Percentiles rank a stretch among this genome's conserved stretches.
phyloP scores from a whole-genome alignment of 2,888 invertebrate species.

The Synergus itoensis region DNA sequence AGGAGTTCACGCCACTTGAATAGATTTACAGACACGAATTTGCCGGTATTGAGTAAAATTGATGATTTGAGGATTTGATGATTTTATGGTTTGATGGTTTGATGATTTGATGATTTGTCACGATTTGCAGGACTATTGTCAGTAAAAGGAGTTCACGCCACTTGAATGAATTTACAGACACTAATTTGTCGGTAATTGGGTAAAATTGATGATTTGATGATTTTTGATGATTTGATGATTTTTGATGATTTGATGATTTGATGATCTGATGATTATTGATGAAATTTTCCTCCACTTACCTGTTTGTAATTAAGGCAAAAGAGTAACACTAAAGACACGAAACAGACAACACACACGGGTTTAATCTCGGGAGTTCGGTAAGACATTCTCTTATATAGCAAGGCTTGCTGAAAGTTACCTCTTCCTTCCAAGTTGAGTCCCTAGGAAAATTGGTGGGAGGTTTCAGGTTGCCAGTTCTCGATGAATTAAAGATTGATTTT shows the following conservation, averaged over 20 bases:
- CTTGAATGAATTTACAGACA: conserved; percentile 24
- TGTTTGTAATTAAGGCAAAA: conserved; percentile 58
- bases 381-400: conserved; percentile 76
- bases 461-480: conserved; percentile 23
- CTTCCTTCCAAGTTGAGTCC: conserved; percentile 66
- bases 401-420: conserved; percentile 75
- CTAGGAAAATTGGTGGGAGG: conserved; percentile 61
- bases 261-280: neutral
- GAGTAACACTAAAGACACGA: conserved; percentile 62
- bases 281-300: conserved; percentile 49
- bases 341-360: conserved; percentile 72
- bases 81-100: neutral
- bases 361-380: conserved; percentile 74
- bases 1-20: conserved; percentile 38
- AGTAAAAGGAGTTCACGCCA: conserved; percentile 17
- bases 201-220: neutral
- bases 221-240: neutral
- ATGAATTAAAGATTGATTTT: conserved; percentile 24
- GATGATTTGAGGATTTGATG: neutral
- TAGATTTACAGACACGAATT: conserved; percentile 1
- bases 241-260: neutral
- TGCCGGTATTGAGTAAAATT: neutral
- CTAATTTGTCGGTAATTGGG: neutral
- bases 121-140: too few relatives aligned
- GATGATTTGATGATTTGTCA: too few relatives aligned